Percentiles rank a stretch among this genome's conserved stretches.
These are phyloP conservation scores for Gulo gulo DNA, from an alignment of 2,113 vertebrate genomes.

Conservation along the genomic window DNA sequence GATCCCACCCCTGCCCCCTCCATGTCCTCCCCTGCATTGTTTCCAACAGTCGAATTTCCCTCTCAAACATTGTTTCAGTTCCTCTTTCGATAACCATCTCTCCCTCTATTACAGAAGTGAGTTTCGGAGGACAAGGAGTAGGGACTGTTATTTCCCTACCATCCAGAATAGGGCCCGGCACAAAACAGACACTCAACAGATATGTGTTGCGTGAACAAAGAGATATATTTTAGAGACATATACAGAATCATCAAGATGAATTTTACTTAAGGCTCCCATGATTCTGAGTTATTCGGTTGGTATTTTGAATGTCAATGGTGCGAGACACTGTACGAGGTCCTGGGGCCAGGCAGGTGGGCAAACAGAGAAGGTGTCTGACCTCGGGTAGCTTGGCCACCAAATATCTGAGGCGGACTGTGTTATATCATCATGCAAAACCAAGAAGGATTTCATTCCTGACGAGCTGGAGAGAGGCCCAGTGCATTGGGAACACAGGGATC, in stretches of 20 bases:
- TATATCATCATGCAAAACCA: not conserved
- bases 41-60: not conserved
- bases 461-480: not conserved
- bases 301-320: not conserved
- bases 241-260: not conserved
- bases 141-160: not conserved
- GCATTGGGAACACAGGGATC: not conserved
- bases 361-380: not conserved
- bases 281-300: not conserved
- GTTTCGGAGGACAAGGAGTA: not conserved
- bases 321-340: not conserved
- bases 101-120: not conserved
- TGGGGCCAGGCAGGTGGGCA: not conserved
- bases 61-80: not conserved
- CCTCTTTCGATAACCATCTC: not conserved
- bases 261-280: not conserved
- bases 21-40: not conserved
- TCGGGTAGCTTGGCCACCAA: not conserved
- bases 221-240: not conserved
- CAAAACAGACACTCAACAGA: not conserved
- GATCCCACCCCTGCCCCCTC: not conserved
- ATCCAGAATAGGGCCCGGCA: not conserved
- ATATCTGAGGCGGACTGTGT: not conserved
- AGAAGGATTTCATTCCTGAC: not conserved
- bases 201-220: not conserved